Conservation (phyloP, 2,888 invertebrate genomes). For the Apodemia arnacis region DNA sequence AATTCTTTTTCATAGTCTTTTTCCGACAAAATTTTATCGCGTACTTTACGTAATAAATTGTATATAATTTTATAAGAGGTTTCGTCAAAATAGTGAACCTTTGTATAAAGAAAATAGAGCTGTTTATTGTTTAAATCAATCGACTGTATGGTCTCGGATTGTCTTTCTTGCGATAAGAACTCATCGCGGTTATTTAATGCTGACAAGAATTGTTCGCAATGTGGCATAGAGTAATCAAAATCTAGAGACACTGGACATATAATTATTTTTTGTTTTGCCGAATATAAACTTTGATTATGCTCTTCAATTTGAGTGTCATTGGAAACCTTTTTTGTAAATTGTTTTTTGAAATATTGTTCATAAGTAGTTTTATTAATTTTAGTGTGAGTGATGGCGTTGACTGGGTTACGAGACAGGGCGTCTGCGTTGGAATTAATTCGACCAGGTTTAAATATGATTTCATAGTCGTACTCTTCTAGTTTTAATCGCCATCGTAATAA, state of each 20-base stretch:
- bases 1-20: background rate
- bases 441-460: background rate
- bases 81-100: constrained; percentile 9
- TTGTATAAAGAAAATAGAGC: background rate
- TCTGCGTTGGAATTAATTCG: background rate
- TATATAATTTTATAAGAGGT: background rate
- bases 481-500: background rate
- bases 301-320: background rate
- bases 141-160: background rate
- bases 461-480: background rate
- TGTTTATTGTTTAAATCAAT: background rate
- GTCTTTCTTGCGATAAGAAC: background rate
- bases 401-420: background rate
- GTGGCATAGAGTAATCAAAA: constrained; percentile 9
- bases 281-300: background rate
- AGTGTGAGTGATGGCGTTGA: background rate
- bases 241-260: background rate
- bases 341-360: background rate
- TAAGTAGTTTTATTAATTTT: background rate
- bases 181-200: background rate
- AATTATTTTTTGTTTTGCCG: background rate
- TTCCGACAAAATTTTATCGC: background rate
- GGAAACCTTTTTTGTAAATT: background rate
- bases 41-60: constrained; percentile 2
- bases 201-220: background rate